A percentile compares a stretch with the other conserved stretches of the same genome.
These are phyloP conservation scores for Cettia cetti DNA, from an alignment of 2,113 vertebrate species.

Conservation along the genomic window DNA sequence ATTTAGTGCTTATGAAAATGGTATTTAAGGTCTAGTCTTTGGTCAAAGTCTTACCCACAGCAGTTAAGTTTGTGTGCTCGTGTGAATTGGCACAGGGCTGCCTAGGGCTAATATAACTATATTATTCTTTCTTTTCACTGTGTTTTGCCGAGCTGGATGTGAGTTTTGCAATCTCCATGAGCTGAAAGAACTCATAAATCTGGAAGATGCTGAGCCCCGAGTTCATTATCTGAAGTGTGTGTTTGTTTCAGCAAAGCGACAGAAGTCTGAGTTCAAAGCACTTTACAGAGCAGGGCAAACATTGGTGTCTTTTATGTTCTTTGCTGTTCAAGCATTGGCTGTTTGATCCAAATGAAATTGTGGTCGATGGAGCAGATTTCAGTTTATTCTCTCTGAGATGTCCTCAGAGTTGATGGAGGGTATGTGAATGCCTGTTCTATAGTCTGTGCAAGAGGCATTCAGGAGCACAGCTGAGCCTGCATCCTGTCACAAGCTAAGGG, in stretches of 20 bases:
- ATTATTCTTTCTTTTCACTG: background rate
- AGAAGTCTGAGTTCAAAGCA: background rate
- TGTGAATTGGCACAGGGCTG: background rate
- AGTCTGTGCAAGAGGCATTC: background rate
- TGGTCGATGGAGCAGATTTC: background rate
- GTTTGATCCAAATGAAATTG: background rate
- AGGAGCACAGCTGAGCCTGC: background rate
- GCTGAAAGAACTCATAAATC: background rate
- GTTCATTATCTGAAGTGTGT: background rate
- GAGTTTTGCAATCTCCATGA: background rate
- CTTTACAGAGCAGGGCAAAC: background rate
- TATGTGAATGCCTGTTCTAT: background rate
- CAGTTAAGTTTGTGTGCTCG: rapidly evolving
- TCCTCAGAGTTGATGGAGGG: background rate
- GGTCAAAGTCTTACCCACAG: background rate
- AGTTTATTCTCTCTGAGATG: background rate
- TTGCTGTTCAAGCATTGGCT: background rate
- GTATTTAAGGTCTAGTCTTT: background rate
- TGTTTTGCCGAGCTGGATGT: background rate
- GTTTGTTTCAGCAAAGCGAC: background rate
- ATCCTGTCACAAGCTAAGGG: background rate
- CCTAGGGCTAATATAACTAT: background rate
- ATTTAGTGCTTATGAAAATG: background rate
- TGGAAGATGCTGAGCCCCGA: background rate
- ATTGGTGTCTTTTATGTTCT: background rate